Base-by-base conservation (phyloP, 2,797 vertebrate genomes). In the Pristis pectinata region DNA sequence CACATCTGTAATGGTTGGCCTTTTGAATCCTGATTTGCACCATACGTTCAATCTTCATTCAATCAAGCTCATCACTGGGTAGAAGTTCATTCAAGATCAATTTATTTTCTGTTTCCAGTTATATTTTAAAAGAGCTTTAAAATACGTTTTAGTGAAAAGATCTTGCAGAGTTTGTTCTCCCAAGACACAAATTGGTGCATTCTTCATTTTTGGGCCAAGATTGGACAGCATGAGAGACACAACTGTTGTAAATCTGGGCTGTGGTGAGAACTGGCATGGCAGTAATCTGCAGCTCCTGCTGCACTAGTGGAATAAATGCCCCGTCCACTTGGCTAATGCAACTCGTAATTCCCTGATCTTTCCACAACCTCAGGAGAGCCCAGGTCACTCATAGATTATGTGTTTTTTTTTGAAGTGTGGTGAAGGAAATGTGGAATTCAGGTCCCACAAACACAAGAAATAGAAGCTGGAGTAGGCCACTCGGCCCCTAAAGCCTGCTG, bases 1-100 rank as follows among this genome's bases (percentile, higher is more conserved):
- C 13, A 53, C 49, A 44, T 56, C 92, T 94, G 41, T 74, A 76
- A 34, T 24, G 27, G 30, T 53, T 94, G 70, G 15, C 5, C 27
- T 72, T 76, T 27, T 44, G 15, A 67, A 22, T 67, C 59, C 19
- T 41, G 87, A 91, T 74, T 94, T 74, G 44, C 70, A 94, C 44
- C 44, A 56, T 19, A 53, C 30, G 15, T 22, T 53, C 67, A 0
- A 30, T 74, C 44, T 17, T 6, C 15, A 56, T 44, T 19, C 41
- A 94, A 76, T 49, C 44, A n/a, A 30, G 92, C 49, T 94, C 70
- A 76, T 94, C 94, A 53, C 34, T 30, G 44, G 92, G 76, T 53
- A 67, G 70, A 76, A 53, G 41, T 76, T 74, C 30, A 53, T 94
- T 93, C 44, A 72, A 93, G 61, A 64, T 44, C 67, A 72, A 24